Evolutionary conservation across 2,113 vertebrate genomes (phyloP).

Genomic region (Ceuthmochares aereus): DNA sequence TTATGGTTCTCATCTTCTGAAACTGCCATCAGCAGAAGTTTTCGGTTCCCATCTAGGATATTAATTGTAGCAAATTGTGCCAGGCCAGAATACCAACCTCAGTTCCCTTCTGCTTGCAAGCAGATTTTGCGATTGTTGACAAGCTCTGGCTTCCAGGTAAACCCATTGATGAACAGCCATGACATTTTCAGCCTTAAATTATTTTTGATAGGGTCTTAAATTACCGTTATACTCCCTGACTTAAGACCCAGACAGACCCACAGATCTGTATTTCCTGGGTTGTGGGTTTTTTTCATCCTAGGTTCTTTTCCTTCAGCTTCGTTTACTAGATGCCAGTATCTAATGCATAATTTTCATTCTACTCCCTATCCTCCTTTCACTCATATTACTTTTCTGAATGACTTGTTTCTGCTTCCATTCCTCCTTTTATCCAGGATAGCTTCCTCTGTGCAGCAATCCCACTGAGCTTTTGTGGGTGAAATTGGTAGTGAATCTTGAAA

Average conservation of each 20-base stretch:
- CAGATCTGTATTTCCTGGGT: neutral
- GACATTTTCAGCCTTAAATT: neutral
- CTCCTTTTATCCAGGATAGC: neutral
- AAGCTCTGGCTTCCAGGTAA: neutral
- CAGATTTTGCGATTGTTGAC: neutral
- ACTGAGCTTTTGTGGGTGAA: neutral
- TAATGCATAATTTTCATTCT: neutral
- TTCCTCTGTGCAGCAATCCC: neutral
- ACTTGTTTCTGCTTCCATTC: neutral
- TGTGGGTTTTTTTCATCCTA: neutral
- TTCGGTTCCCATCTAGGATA: neutral
- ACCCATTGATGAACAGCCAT: neutral
- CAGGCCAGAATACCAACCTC: neutral
- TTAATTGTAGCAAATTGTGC: neutral
- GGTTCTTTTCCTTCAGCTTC: neutral
- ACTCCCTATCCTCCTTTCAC: neutral
- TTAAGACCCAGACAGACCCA: neutral
- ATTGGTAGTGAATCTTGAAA: neutral
- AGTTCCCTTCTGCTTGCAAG: neutral
- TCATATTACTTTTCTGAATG: neutral
- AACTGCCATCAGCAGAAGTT: neutral
- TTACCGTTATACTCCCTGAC: neutral
- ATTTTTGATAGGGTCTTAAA: neutral
- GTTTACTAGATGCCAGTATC: neutral
- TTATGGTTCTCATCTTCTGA: neutral